Evolutionary conservation across 2,113 vertebrate genomes (phyloP), one percentile per base, ranked within the genome.

Genomic region (Cichladusa arquata): DNA sequence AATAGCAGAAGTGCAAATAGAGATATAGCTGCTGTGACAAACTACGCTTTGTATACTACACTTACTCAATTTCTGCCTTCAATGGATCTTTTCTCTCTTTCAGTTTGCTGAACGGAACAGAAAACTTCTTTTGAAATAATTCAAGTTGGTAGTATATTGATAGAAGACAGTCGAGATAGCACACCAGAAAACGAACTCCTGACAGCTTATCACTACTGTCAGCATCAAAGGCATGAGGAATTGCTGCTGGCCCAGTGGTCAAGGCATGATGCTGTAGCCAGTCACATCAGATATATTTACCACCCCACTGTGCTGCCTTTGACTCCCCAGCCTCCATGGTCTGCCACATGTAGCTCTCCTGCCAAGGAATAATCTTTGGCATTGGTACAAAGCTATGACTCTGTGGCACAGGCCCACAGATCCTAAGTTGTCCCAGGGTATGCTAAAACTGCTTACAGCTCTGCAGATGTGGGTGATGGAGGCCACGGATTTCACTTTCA

Each of bases 1-100:
- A 97, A 96, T 84, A 94, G 67, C 66, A 95, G 64, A 97, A 94
- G 76, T 87, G 51, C 78, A 95, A 83, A 96, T 78, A 94, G 48
- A 70, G 60, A 95, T 96, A 82, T 96, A 93, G 91, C 81, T 93
- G 22, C 71, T 87, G 26, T 91, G 92, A 73, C 80, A 96, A 97
- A 90, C 77, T 91, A 58, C 19, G 47, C 56, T 90, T 87, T 86
- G 11, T 29, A 31, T 36, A 50, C 22, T 91, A 64, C 16, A 13
- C 53, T 83, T 92, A 88, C 44, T 74, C 8, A 4, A 42, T 66
- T 82, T 90, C 66, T 88, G 44, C 56, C 51, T 92, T 90, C 74
- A 60, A 26, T 66, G 42, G 92, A 82, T 94, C 10, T 57, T 93
- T 91, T 94, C 74, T 81, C 11, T 56, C 89, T 77, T 90, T 42